Evolutionary conservation across 2,888 invertebrate species (phyloP).

Genomic region (Mactromeris polynyma): DNA sequence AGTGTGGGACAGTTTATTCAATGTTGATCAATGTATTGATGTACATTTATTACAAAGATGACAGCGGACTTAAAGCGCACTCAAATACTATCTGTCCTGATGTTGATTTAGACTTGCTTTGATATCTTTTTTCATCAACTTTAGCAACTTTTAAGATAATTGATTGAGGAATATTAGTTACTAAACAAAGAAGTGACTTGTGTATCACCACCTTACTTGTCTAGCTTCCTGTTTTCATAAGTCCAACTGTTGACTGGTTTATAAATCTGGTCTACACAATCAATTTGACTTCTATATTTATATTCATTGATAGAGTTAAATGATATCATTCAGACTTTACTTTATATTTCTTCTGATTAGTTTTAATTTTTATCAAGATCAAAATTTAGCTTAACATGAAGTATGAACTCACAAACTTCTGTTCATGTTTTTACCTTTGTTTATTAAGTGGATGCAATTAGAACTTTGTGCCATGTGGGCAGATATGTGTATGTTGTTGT

Average conservation of each 20-base stretch:
- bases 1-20: background rate
- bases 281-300: too few relatives aligned
- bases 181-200: background rate
- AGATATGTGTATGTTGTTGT: background rate
- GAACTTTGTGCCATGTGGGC: background rate
- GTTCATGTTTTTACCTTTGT: background rate
- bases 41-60: background rate
- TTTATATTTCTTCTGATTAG: background rate
- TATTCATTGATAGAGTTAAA: background rate
- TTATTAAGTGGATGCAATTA: conserved; percentile 3
- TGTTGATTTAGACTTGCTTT: background rate
- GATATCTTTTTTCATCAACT: too few relatives aligned
- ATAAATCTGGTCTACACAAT: too few relatives aligned
- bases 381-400: background rate
- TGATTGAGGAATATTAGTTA: background rate
- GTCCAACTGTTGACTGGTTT: too few relatives aligned
- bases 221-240: background rate
- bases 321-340: background rate
- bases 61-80: background rate
- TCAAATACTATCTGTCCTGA: background rate
- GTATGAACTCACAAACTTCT: background rate
- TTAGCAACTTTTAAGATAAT: background rate
- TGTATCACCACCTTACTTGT: background rate
- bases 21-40: background rate
- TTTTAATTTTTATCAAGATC: background rate